Evolutionary conservation across 2,797 vertebrate genomes (phyloP), one percentile per base, ranked within the genome.

Genomic region (Selene dorsalis): DNA sequence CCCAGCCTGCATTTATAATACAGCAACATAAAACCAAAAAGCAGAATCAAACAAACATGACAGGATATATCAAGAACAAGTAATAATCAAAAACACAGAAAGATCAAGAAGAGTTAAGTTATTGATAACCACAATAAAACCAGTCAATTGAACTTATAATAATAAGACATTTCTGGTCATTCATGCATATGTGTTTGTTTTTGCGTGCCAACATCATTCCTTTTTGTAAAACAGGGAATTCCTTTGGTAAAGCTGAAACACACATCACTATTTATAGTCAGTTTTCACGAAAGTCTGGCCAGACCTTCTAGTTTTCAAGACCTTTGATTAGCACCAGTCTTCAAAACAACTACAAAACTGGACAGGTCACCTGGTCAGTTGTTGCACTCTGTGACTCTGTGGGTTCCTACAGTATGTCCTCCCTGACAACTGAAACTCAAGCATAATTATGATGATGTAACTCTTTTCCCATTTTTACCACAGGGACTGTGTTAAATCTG

Each of bases 171-270:
- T 35, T 35, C 6, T 3, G 10, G 43, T 11, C 14, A 28, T 28
- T 60, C 47, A 14, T 61, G 6, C 18, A 53, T 30, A 6, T 50
- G 47, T 63, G 56, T 50, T 0, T 64, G 28, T 16, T 65, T 28
- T 53, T 24, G 30, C 18, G 59, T 66, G 30, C 43, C 52, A 11
- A 18, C 24, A 56, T n/a, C 24, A 56, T 24, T 22, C 47, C n/a
- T 57, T 69, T 57, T 38, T 59, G 28, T 35, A 32, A 22, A 55
- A 18, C 18, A 41, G 43, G 5, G n/a, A 69, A 63, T 64, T 69
- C 20, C 30, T 55, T 32, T 4, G 24, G 18, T 26, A 55, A 75
- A 76, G 59, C 20, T 3, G 7, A 30, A 61, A 28, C n/a, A 75
- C 43, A 6, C 43, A 10, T 18, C 13, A 60, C 43, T 61, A 68